A percentile compares a stretch with the other conserved stretches of the same genome.
Conservation (phyloP, 1,140 invertebrate species). For the Heliconius eleuchia region DNA sequence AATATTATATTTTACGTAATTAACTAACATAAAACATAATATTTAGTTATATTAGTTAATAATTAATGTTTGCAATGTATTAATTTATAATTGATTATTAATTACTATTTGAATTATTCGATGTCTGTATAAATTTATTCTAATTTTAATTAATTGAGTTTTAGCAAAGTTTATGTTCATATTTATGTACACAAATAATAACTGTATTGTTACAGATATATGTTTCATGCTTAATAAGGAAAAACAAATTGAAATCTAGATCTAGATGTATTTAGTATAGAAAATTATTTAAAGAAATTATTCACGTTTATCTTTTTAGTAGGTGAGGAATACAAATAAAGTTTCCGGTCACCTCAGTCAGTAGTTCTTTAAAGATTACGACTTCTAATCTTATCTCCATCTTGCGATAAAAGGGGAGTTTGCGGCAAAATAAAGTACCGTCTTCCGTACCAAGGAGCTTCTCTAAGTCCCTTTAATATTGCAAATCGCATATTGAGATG, state of each 20-base stretch:
- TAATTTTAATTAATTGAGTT: no score
- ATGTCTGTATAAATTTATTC: no score
- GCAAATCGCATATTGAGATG: conserved; percentile 76
- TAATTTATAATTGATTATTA: no score
- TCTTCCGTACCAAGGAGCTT: conserved; percentile 54
- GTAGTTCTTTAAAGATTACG: conserved; percentile 70
- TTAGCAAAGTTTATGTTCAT: no score
- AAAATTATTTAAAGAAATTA: neutral
- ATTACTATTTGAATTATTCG: no score
- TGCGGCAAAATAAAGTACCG: conserved; percentile 75
- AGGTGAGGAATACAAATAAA: conserved; percentile 17
- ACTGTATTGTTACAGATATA: neutral
- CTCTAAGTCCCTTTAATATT: conserved; percentile 72
- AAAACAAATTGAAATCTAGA: neutral
- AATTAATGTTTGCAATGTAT: no score
- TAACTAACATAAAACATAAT: no score
- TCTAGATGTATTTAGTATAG: no score
- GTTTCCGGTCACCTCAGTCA: conserved; percentile 43
- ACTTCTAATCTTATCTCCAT: conserved; percentile 70
- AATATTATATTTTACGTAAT: no score
- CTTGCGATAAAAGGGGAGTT: conserved; percentile 62
- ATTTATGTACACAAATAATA: no score
- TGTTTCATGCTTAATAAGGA: neutral
- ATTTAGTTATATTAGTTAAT: no score
- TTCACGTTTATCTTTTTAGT: neutral